Base-by-base conservation (phyloP, 2,797 vertebrate species). In the Micrastur ruficollis region DNA sequence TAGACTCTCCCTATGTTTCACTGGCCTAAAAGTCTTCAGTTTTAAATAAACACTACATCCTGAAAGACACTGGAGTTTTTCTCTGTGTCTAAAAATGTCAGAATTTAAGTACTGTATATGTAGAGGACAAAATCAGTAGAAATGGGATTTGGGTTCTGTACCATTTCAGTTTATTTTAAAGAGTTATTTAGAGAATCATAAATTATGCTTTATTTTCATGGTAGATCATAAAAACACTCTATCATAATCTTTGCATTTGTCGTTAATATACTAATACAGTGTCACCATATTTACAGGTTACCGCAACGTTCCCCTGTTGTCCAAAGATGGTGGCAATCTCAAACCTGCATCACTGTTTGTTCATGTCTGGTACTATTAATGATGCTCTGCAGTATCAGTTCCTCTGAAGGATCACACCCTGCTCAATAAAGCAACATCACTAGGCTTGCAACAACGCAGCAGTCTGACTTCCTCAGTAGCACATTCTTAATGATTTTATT, bases 321-420 rank as follows among this genome's bases (percentile, higher is more conserved):
- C 98, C 95, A 98, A 67, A 96, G 79, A 98, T 0, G 98, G 98
- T 29, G 94, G 61, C 79, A 98, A 83, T 74, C 97, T 99, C 29
- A 98, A 98, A 82, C 97, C 98, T 52, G 98, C 99, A 56, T 98
- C 98, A 0, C 98, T 99, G 20, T 99, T 99, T 81, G 90, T 98
- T 90, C 98, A 98, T 46, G 73, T 99, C 61, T 99, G 98, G 98
- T 98, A 97, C 93, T 95, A 98, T 84, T 97, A 97, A 87, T 47
- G 65, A 42, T 10, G 38, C 12, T 56, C 79, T 93, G 44, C 90
- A 93, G 44, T 27, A 68, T 34, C 23, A 82, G 26, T 18, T 27
- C 14, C 5, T 59, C 49, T 76, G n/a, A 52, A 76, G 21, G 76
- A 40, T 18, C 61, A 74, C 42, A 27, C 15, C 16, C 50, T 23